Base-by-base conservation (phyloP, 2,797 vertebrate species). In the Moxostoma hubbsi region DNA sequence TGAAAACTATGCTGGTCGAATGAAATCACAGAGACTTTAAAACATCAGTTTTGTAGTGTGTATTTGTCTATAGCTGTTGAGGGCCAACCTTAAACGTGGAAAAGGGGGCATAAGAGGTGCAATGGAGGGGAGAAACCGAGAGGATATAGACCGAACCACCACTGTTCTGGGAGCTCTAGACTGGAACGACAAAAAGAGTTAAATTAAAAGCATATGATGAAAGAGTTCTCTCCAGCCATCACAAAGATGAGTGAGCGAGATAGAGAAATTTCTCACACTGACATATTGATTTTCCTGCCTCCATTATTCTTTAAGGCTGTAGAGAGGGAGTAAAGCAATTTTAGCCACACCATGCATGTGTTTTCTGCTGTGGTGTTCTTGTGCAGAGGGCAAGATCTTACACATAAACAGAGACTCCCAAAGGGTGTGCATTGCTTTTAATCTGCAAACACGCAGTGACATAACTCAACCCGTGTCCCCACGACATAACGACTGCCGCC, bases 271-370 rank as follows among this genome's bases (percentile, higher is more conserved):
- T 79, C 77, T 67, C 55, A 62, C 83, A 88, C 82, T 90, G 90
- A 93, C 93, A 90, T 92, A 93, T 94, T 83, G 93, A 94, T 94
- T 92, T 88, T 65, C 85, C 73, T 66, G 1, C 81, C 81, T 88
- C 81, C 61, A 79, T 82, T 82, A 88, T 89, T 87, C 85, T 88
- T 36, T 77, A 67, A 47, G 80, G 87, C 80, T 82, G 84, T 80
- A 87, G 86, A 45, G 77, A 90, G 87, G 87, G 87, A 89, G 89
- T 87, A 84, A 86, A 88, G 89, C 90, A 92, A 91, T 93, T 91
- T 91, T 36, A 74, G 51, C 65, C 6, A 18, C 78, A 72, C 84
- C 77, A 50, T 46, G 68, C 85, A 86, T 86, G 79, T 88, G 82
- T 83, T 89, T 36, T 36, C 36, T 90, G 87, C 85, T 85, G 77